Evolutionary conservation across 2,113 vertebrate species (phyloP).

Genomic region (Dipodomys spectabilis): DNA sequence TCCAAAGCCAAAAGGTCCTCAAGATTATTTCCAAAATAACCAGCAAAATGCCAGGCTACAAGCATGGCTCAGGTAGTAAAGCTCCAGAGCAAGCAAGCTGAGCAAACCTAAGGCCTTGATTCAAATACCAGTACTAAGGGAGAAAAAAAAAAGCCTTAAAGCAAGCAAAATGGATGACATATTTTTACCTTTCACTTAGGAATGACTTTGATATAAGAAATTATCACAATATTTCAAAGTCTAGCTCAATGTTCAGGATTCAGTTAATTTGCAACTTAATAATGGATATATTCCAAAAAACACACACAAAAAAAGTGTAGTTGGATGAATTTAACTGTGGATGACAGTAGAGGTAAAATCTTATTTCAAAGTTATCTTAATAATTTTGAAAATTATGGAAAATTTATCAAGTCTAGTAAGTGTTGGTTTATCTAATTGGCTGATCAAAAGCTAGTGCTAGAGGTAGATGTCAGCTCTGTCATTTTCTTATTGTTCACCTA

Average conservation of each 20-base stretch:
- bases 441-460: conserved; percentile 35
- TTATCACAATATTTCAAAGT: conserved; percentile 55
- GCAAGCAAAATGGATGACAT: background rate
- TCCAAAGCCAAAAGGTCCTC: too few species aligned
- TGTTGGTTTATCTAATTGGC: conserved; percentile 14
- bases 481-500: background rate
- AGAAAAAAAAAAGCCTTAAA: too few species aligned
- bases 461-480: conserved; percentile 13
- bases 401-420: background rate
- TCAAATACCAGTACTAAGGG: too few species aligned
- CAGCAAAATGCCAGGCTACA: too few species aligned
- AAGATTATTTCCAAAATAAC: too few species aligned
- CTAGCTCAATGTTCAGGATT: conserved; percentile 43
- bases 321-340: background rate
- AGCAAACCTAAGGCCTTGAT: too few species aligned
- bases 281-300: conserved; percentile 42
- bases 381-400: background rate
- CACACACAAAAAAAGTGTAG: conserved; percentile 4
- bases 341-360: conserved; percentile 3
- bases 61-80: too few species aligned
- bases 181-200: conserved; percentile 44
- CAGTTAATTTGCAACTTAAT: conserved; percentile 36
- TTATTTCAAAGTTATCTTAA: conserved; percentile 36
- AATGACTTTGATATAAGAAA: conserved; percentile 48
- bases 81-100: too few species aligned